phyloP scores from a whole-genome alignment of 2,797 vertebrate species.

The Artibeus lituratus region DNA sequence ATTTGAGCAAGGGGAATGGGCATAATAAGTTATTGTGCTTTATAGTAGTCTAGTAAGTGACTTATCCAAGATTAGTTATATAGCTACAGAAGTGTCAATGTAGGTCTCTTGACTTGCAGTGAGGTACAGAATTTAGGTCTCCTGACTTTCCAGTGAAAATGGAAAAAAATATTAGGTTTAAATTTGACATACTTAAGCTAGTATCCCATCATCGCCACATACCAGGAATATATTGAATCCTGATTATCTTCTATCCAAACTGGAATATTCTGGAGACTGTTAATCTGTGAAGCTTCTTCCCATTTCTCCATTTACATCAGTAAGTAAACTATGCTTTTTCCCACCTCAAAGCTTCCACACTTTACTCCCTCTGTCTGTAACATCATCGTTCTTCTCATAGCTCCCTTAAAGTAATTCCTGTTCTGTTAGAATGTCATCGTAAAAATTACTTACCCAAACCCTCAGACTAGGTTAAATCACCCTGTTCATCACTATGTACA shows the following conservation, averaged over 20 bases:
- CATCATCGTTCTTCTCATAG: neutral
- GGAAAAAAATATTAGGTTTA: neutral
- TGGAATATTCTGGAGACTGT: neutral
- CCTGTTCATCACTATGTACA: neutral
- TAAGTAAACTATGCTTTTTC: neutral
- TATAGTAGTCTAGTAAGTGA: neutral
- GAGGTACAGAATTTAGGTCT: neutral
- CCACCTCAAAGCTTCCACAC: neutral
- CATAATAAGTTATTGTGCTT: neutral
- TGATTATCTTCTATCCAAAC: neutral
- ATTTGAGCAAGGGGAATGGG: neutral
- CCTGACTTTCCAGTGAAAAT: neutral
- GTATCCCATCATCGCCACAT: neutral
- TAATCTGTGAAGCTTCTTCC: neutral
- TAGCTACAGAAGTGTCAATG: neutral
- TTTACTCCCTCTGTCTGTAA: neutral
- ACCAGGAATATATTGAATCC: neutral
- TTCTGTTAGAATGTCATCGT: neutral
- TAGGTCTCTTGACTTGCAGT: neutral
- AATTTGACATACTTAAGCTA: neutral
- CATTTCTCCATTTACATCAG: neutral
- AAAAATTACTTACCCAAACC: neutral
- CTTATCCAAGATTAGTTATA: neutral
- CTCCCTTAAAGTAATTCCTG: neutral
- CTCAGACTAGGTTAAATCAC: neutral